Percentiles rank a stretch among this genome's conserved stretches.
These are phyloP conservation scores for Ictalurus punctatus DNA, from an alignment of 2,113 vertebrate species.

Conservation along the genomic window DNA sequence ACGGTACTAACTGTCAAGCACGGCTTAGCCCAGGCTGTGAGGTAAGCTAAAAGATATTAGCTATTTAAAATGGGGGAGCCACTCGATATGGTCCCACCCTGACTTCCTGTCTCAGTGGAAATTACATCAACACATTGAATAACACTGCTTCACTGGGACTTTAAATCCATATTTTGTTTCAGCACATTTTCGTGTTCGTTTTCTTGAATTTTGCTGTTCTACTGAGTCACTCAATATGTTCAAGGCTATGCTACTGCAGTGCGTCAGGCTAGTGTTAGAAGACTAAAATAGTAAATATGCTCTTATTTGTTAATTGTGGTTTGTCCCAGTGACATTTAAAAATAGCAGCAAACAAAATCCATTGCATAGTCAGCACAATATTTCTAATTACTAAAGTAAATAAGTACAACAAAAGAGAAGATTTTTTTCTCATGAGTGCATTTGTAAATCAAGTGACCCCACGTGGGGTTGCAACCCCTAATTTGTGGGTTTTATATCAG, in stretches of 20 bases:
- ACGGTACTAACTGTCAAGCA: no score
- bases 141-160: no score
- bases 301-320: background rate
- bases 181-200: background rate
- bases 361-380: background rate
- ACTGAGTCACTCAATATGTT: background rate
- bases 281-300: background rate
- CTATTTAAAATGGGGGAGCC: no score
- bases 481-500: background rate
- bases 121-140: no score
- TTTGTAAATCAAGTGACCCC: background rate
- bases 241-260: background rate
- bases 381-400: background rate
- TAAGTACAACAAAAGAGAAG: background rate
- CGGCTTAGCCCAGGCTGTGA: no score
- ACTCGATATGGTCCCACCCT: no score
- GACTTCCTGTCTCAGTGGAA: no score
- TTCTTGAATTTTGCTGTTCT: background rate
- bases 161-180: background rate
- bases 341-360: no score
- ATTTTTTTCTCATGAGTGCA: background rate
- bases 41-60: no score
- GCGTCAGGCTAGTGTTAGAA: background rate
- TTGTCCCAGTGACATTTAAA: background rate
- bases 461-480: background rate